Base-by-base conservation (phyloP, 2,797 vertebrate species). In the Melanotaenia maccullochi region DNA sequence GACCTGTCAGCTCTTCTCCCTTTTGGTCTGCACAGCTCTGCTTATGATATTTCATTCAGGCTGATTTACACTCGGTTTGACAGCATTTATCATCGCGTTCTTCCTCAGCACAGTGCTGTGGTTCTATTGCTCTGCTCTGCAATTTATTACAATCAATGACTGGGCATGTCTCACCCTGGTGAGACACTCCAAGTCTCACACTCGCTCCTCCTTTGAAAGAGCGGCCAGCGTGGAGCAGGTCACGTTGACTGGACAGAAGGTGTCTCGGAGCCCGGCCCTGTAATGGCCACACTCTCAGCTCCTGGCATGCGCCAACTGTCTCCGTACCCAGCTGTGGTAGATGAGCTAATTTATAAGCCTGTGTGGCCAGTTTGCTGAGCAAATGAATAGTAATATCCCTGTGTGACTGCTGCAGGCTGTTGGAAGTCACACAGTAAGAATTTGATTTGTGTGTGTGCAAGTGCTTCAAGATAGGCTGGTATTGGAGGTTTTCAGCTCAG, bases 381-480 rank as follows among this genome's bases (percentile, higher is more conserved):
- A 94, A 94, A 94, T 93, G 92, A 95, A 91, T 92, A 89, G 85
- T 89, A 89, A 90, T 91, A 93, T 89, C 84, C 81, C 86, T 57
- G 83, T 68, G 81, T 89, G 88, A 83, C 85, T 88, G 89, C 92
- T 85, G 75, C 81, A 80, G 91, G 89, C 91, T 86, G 77, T 70
- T 78, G 73, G 72, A 89, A 79, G 60, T 54, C 78, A 71, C 78
- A 56, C 47, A 78, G 63, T 49, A 66, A 79, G 76, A 78, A 56
- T 57, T 66, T 30, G 57, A 30, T 69, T 76, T 64, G 74, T 47
- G n/a, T 56, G 65, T 61, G 70, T 63, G 68, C 66, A 11, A 30
- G 58, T 30, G 58, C 70, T 73, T 2, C 0, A 66, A 65, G 57
- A 66, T 25, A 57, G 36, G 20, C 69, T 55, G 47, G 13, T 61